phyloP scores from a whole-genome alignment of 2,113 vertebrate species.

The Bos javanicus region DNA sequence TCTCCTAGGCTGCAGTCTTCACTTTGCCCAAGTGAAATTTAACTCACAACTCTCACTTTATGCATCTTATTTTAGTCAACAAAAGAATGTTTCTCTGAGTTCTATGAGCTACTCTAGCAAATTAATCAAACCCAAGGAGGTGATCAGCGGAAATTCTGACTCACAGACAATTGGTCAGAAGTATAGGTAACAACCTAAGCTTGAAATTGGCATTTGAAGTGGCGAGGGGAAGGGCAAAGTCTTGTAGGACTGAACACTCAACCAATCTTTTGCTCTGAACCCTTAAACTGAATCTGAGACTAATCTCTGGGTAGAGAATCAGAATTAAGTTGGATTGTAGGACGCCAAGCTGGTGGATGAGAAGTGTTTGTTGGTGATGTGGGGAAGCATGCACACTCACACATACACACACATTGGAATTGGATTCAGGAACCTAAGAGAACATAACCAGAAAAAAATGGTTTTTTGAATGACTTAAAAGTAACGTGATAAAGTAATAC shows the following conservation, averaged over 20 bases:
- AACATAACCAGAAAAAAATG: not conserved
- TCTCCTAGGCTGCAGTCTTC: not conserved
- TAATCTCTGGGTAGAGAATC: not conserved
- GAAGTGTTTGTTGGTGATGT: not conserved
- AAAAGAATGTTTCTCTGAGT: not conserved
- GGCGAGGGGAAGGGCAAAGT: accelerated
- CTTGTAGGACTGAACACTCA: not conserved
- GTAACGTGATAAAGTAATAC: not conserved
- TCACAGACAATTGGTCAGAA: not conserved
- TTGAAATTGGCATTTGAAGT: not conserved
- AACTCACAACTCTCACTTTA: not conserved
- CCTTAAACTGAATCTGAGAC: not conserved
- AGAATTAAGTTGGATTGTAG: not conserved
- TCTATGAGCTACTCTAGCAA: not conserved
- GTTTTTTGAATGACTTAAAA: not conserved
- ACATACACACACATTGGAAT: not conserved
- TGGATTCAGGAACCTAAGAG: not conserved
- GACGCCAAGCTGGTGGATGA: not conserved
- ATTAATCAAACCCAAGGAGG: not conserved
- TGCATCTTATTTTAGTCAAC: not conserved
- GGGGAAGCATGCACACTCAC: not conserved
- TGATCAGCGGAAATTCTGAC: not conserved
- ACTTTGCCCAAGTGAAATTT: not conserved
- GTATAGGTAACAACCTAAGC: not conserved
- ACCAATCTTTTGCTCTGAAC: not conserved